These are phyloP conservation scores for Bucco capensis DNA, from an alignment of 2,113 vertebrate species.

Conservation along the genomic window DNA sequence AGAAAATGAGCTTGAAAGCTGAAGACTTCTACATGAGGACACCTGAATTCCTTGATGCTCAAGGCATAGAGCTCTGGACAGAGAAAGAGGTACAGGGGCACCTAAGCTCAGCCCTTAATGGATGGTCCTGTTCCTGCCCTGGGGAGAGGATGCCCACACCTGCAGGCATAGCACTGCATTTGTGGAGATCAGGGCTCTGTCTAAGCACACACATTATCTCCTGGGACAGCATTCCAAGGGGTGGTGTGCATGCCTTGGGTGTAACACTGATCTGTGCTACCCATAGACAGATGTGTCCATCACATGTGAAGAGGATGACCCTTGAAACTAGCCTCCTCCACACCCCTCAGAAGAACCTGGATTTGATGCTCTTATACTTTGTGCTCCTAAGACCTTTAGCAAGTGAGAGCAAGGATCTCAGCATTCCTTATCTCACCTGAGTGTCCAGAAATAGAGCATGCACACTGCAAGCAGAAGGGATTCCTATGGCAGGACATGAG, in stretches of 20 bases:
- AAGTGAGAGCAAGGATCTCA: background rate
- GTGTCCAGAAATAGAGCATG: background rate
- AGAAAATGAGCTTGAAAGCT: conserved; percentile 78
- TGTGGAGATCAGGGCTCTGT: background rate
- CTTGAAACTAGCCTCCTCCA: background rate
- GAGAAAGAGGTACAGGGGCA: conserved; percentile 77
- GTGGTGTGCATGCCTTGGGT: background rate
- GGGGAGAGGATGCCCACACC: background rate
- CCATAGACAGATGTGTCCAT: background rate
- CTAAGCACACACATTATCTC: accelerated
- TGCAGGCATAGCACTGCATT: accelerated
- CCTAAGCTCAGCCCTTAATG: background rate
- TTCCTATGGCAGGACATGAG: background rate
- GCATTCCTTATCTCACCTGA: background rate
- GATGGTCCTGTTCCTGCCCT: background rate
- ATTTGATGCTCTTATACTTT: background rate
- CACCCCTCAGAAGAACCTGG: background rate
- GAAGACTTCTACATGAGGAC: conserved; percentile 75
- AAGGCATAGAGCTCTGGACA: conserved; percentile 78
- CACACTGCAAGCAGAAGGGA: background rate
- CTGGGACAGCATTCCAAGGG: background rate
- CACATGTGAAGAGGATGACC: background rate
- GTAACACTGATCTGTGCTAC: background rate
- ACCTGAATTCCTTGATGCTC: conserved; percentile 74
- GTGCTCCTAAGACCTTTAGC: background rate